Evolutionary conservation across 2,797 vertebrate species (phyloP).

Genomic region (Tangara arthus): DNA sequence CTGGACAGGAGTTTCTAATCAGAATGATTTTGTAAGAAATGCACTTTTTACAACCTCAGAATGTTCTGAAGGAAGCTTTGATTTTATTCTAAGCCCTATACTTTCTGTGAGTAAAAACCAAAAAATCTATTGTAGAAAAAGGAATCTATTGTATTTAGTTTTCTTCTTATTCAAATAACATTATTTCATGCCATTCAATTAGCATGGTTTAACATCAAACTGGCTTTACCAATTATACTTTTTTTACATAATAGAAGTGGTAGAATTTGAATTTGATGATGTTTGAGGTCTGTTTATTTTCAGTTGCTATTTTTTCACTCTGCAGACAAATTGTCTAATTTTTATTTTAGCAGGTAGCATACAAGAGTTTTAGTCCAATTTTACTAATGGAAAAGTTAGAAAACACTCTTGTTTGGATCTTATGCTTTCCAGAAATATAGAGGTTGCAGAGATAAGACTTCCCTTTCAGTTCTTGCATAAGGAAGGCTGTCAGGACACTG

Average conservation of each 20-base stretch:
- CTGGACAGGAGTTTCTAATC: not conserved
- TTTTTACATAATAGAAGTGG: not conserved
- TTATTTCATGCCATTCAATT: not conserved
- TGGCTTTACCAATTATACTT: not conserved
- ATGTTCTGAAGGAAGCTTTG: not conserved
- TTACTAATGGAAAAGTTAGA: not conserved
- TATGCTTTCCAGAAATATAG: not conserved
- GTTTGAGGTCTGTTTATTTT: not conserved
- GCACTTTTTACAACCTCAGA: not conserved
- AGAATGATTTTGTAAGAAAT: not conserved
- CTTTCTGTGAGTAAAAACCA: not conserved
- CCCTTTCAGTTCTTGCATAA: not conserved
- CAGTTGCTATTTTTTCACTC: not conserved
- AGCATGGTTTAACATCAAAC: not conserved
- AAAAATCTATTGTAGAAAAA: not conserved
- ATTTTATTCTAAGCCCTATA: not conserved
- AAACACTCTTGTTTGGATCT: not conserved
- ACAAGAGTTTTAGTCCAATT: not conserved
- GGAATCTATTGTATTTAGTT: not conserved
- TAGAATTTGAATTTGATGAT: not conserved
- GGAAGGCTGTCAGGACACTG: not conserved
- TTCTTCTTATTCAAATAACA: not conserved
- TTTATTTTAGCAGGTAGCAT: not conserved
- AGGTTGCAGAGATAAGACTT: not conserved
- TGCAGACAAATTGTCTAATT: not conserved